Conservation (phyloP, 1,140 invertebrate species). For the Aphaenogaster ashmeadi region DNA sequence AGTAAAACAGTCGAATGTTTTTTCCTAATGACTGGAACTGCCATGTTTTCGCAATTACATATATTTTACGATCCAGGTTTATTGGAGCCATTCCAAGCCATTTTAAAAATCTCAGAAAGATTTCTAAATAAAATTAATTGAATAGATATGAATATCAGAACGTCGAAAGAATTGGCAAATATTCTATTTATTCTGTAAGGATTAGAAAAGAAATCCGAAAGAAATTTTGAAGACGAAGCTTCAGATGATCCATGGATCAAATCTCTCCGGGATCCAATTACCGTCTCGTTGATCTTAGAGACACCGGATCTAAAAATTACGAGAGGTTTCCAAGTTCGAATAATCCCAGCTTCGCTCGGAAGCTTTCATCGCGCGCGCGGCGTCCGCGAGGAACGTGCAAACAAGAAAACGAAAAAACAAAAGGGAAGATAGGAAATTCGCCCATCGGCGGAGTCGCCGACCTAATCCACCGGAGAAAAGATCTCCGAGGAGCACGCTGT, state of each 20-base stretch:
- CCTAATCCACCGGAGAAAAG: slow-evolving; percentile 47
- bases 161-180: background rate
- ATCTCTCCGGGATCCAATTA: background rate
- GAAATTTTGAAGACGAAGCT: background rate
- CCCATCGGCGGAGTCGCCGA: slow-evolving; percentile 34
- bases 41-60: slow-evolving; percentile 11
- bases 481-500: slow-evolving; percentile 53
- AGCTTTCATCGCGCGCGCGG: background rate
- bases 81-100: background rate
- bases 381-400: background rate
- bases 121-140: slow-evolving; percentile 5
- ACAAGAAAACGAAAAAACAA: slow-evolving; percentile 34
- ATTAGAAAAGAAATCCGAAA: background rate
- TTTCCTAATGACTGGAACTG: background rate
- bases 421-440: slow-evolving; percentile 61
- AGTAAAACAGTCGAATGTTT: background rate
- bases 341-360: background rate
- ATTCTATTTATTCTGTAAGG: background rate
- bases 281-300: background rate
- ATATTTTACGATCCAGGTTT: background rate
- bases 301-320: background rate
- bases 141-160: background rate
- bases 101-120: background rate
- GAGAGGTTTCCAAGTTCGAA: background rate
- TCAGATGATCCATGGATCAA: background rate